Evolutionary conservation across 2,113 vertebrate species (phyloP), one percentile per base, ranked within the genome.

Genomic region (Semicossyphus pulcher): DNA sequence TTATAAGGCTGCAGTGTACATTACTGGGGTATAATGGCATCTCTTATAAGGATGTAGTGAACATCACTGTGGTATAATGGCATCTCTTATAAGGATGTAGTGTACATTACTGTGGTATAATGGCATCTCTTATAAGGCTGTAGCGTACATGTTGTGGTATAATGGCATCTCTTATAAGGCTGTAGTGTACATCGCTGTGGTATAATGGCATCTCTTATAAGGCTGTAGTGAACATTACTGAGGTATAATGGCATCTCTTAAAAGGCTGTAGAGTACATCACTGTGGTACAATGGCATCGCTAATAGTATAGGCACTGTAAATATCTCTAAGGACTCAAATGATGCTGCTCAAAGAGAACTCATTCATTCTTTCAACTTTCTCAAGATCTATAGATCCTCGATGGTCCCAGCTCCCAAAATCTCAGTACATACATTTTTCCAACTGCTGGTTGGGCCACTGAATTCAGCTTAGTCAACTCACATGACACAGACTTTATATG

Each of bases 351-450:
- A 76, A 57, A 76, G 29, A 63, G 5, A 72, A 45, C 49, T 9
- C 37, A 61, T 60, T 23, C 42, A 67, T 53, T n/a, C 34, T 67
- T 57, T 74, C 45, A 79, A 31, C 39, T 34, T 68, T 54, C 61
- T 66, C 16, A 45, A 62, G 45, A 56, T 73, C 39, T 29, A 21
- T 56, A 62, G 10, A n/a, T 10, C 25, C 10, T 23, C 11, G 15
- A 32, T 42, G 32, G 25, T 21, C n/a, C 69, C 23, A 44, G 26
- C 47, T 49, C 56, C 26, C 10, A 3, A 65, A 60, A 49, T 48
- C 28, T 41, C 6, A 37, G n/a, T 42, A 56, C 32, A 62, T 78
- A 74, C 16, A 63, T 72, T 67, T 72, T 76, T 76, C 26, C 37
- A 29, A 14, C 34, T 44, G 10, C 10, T 69, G 29, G 23, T 28